Evolutionary conservation across 2,797 vertebrate genomes (phyloP).

Genomic region (Darevskia nairensis): DNA sequence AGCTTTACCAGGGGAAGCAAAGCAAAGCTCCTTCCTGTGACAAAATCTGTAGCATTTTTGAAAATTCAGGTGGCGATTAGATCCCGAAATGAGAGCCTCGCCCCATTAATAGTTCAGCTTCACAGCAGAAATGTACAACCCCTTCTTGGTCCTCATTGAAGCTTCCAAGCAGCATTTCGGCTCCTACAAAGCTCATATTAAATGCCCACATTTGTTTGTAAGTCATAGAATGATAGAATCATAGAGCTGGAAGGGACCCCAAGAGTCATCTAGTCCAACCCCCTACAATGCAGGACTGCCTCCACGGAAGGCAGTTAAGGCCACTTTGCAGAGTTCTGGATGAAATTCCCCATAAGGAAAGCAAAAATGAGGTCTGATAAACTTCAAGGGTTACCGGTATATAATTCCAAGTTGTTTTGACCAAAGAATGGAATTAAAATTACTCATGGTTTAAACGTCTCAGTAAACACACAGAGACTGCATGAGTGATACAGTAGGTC

Average conservation of each 20-base stretch:
- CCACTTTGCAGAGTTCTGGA: background rate
- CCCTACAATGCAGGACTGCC: too few species aligned
- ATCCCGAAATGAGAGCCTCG: background rate
- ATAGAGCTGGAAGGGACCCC: too few species aligned
- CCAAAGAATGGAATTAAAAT: too few species aligned
- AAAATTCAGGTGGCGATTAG: background rate
- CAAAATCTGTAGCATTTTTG: too few species aligned
- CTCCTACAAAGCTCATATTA: background rate
- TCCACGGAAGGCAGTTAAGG: too few species aligned
- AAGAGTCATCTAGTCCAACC: too few species aligned
- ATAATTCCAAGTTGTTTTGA: too few species aligned
- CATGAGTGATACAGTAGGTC: background rate
- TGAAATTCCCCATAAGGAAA: background rate
- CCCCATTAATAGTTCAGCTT: fast-evolving
- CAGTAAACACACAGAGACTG: background rate
- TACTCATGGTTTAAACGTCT: too few species aligned
- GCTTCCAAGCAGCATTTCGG: background rate
- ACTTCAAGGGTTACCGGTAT: background rate
- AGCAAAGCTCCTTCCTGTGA: background rate
- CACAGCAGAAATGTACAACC: background rate
- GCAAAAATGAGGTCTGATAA: background rate
- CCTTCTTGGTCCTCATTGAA: background rate
- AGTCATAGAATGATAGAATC: too few species aligned
- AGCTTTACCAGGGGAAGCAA: background rate
- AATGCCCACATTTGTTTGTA: too few species aligned